Percentiles rank a stretch among this genome's conserved stretches.
Evolutionary conservation across 2,797 vertebrate species (phyloP).

Genomic region (Myioborus miniatus): DNA sequence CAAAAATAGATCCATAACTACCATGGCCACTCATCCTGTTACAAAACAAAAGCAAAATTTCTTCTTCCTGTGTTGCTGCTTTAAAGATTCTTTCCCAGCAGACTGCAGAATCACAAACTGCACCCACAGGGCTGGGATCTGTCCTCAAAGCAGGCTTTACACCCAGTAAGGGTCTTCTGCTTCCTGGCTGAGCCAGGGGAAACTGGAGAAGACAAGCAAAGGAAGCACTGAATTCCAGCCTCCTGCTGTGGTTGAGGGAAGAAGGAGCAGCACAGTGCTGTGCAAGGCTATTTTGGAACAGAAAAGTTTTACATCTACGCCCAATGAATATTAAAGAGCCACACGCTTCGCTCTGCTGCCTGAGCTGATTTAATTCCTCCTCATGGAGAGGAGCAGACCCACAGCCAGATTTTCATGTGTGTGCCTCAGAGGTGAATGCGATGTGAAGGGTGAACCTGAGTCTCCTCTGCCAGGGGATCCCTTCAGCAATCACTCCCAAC

Average conservation of each 20-base stretch:
- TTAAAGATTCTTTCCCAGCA: neutral
- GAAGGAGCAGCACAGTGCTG: neutral
- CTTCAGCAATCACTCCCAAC: neutral
- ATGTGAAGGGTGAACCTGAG: neutral
- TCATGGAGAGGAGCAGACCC: neutral
- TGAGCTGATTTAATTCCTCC: neutral
- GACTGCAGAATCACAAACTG: neutral
- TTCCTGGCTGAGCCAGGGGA: neutral
- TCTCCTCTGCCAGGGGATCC: neutral
- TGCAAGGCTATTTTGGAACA: neutral
- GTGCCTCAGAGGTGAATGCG: neutral
- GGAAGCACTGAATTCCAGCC: neutral
- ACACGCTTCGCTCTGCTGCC: neutral
- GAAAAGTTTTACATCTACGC: neutral
- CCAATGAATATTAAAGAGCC: conserved; percentile 57
- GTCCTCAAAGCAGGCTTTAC: neutral
- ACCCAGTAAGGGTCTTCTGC: neutral
- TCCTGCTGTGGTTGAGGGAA: neutral
- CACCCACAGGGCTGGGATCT: neutral
- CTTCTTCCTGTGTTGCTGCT: neutral
- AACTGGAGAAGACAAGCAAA: neutral
- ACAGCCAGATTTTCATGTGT: neutral
- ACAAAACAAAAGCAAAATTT: neutral
- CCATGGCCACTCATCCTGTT: neutral
- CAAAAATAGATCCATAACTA: neutral